Conservation (phyloP, 2,888 invertebrate genomes). For the Tricholauxania praeusta region DNA sequence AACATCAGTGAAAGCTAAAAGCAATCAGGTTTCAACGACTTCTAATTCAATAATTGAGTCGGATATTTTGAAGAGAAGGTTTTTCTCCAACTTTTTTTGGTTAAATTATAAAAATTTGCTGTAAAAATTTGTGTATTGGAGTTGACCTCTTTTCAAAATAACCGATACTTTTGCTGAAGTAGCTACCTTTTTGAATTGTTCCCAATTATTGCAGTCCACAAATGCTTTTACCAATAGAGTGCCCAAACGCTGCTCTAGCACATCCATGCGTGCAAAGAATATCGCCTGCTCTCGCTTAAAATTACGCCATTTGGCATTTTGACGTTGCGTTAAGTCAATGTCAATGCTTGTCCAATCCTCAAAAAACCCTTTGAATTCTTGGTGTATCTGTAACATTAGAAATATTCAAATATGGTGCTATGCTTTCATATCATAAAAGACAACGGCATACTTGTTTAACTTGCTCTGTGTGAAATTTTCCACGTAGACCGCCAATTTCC, state of each 20-base stretch:
- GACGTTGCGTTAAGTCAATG: conserved; percentile 55
- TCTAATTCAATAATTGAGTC: background rate
- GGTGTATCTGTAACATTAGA: conserved; percentile 54
- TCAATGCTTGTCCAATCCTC: conserved; percentile 64
- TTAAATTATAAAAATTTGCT: too few species aligned
- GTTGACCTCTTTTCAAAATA: background rate
- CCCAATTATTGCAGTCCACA: conserved; percentile 73
- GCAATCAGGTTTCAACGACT: conserved; percentile 3
- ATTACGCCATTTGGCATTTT: conserved; percentile 61
- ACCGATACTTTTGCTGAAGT: background rate
- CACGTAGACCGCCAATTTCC: conserved; percentile 74
- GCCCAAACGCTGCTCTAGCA: conserved; percentile 71
- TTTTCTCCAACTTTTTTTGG: background rate
- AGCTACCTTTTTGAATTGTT: conserved; percentile 71
- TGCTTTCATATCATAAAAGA: background rate
- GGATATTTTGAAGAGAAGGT: background rate
- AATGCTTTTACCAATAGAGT: conserved; percentile 73
- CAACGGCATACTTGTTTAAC: conserved; percentile 54
- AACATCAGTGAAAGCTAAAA: conserved; percentile 66
- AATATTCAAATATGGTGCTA: background rate
- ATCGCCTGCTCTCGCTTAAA: conserved; percentile 70
- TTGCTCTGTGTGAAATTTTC: conserved; percentile 61
- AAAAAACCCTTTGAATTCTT: conserved; percentile 62
- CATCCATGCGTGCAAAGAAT: conserved; percentile 65
- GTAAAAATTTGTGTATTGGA: background rate